Evolutionary conservation across 2,797 vertebrate species (phyloP).

Genomic region (Miichthys miiuy): DNA sequence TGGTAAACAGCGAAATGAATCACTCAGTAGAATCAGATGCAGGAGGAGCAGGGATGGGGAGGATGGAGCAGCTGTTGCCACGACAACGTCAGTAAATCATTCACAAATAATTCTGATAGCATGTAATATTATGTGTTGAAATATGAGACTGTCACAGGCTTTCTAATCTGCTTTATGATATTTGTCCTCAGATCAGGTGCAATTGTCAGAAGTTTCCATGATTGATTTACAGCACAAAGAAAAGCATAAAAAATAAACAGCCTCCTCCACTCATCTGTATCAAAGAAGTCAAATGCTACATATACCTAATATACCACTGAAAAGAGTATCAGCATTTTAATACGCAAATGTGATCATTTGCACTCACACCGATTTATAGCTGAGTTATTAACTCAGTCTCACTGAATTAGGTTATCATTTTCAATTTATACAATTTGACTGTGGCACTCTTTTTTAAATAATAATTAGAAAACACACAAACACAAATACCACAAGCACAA

Average conservation of each 20-base stretch:
- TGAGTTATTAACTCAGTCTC: neutral
- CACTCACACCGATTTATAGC: neutral
- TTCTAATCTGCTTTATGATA: conserved; percentile 40
- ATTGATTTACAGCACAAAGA: conserved; percentile 24
- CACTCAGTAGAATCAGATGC: neutral
- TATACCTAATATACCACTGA: neutral
- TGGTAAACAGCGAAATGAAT: conserved; percentile 34
- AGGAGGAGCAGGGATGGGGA: neutral
- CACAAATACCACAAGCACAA: neutral
- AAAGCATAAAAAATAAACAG: neutral
- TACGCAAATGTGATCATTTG: neutral
- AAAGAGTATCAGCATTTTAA: neutral
- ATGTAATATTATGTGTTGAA: conserved; percentile 23
- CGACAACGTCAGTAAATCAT: conserved; percentile 33
- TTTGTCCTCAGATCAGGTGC: conserved; percentile 40
- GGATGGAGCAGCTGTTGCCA: conserved; percentile 44
- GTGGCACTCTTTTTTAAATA: too few species aligned
- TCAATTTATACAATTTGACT: neutral
- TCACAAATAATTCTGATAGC: conserved; percentile 19
- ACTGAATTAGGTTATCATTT: conserved; percentile 16
- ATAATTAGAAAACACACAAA: too few species aligned
- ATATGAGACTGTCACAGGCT: conserved; percentile 45
- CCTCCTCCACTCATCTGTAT: neutral
- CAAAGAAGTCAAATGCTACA: neutral
- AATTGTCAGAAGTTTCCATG: conserved; percentile 18